Evolutionary conservation across 1,140 invertebrate genomes (phyloP), one percentile per base, ranked within the genome.

Genomic region (Popillia japonica): DNA sequence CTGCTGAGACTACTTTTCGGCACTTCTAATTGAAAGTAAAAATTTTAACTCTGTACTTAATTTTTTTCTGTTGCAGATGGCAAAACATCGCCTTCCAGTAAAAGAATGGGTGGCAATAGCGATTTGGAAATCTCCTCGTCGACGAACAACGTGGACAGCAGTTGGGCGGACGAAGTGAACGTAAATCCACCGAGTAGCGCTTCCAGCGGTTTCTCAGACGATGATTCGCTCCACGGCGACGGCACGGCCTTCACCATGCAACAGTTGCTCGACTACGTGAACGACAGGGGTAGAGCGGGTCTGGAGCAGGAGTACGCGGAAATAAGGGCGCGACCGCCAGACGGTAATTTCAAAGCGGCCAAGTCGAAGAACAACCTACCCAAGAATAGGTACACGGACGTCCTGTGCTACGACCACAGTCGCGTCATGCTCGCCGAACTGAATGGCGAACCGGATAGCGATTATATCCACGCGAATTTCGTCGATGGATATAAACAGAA

Each of bases 391-490:
- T 99, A 99, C 87, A 96, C 95, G 64, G 97, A 99, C 88, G 97
- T 99, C 23, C 90, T 98, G 17, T 98, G 97, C 87, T 98, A 95
- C 87, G 98, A 99, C 88, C 96, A 98, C 86, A 96, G 94, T 84
- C 90, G 97, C 83, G 97, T 99, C 64, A 91, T 94, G 76, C 88
- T 99, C 27, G 89, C 92, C 82, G 86, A 92, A 64, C 92, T 94
- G 79, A 91, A 91, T 61, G 90, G 91, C 78, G 95, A 97, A 81
- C 89, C 92, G 14, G 90, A 91, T 78, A 93, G 94, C 48, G 97
- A 98, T 89, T 99, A 99, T 85, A 98, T 99, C 84, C 98, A 99
- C 89, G 98, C 97, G 40, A 99, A 99, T 90, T 99, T 94, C 88
- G 97, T 99, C 40, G 97, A 99, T 89, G 97, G 98, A 3, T 99